phyloP scores from a whole-genome alignment of 1,140 invertebrate species.

The Danaus plexippus region DNA sequence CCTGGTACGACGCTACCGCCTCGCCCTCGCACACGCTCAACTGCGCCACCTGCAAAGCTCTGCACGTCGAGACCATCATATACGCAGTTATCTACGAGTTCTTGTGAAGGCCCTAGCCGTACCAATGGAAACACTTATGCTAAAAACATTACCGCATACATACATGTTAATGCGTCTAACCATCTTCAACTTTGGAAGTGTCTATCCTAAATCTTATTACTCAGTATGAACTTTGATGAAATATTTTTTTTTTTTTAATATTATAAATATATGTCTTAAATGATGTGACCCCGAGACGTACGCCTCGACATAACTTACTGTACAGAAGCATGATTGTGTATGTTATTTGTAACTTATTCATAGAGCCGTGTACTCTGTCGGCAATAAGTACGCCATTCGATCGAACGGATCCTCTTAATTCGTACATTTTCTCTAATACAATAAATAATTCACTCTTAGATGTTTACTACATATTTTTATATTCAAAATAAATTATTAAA shows the following conservation, averaged over 20 bases:
- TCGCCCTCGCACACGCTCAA: slow-evolving; percentile 39
- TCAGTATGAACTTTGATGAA: slow-evolving; percentile 11
- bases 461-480: slow-evolving; percentile 30
- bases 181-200: slow-evolving; percentile 13
- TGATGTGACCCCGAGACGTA: too few relatives aligned
- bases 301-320: too few relatives aligned
- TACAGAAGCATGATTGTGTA: too few relatives aligned
- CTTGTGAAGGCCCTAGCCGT: slow-evolving; percentile 30
- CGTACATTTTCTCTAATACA: background rate
- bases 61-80: slow-evolving; percentile 36
- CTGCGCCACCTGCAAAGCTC: slow-evolving; percentile 41
- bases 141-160: slow-evolving; percentile 1
- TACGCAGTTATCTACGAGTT: slow-evolving; percentile 41
- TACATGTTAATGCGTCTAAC: slow-evolving; percentile 8
- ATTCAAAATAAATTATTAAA: slow-evolving; percentile 24
- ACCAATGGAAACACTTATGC: slow-evolving; percentile 7
- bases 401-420: background rate
- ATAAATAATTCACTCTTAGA: slow-evolving; percentile 14
- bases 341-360: too few relatives aligned
- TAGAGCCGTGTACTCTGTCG: too few relatives aligned
- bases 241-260: slow-evolving; percentile 5
- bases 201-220: slow-evolving; percentile 15
- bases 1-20: slow-evolving; percentile 42
- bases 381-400: slow-evolving; percentile 3
- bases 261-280: too few relatives aligned